Percentiles rank a stretch among this genome's conserved stretches.
phyloP scores from a whole-genome alignment of 2,113 vertebrate genomes.

The Mola mola region DNA sequence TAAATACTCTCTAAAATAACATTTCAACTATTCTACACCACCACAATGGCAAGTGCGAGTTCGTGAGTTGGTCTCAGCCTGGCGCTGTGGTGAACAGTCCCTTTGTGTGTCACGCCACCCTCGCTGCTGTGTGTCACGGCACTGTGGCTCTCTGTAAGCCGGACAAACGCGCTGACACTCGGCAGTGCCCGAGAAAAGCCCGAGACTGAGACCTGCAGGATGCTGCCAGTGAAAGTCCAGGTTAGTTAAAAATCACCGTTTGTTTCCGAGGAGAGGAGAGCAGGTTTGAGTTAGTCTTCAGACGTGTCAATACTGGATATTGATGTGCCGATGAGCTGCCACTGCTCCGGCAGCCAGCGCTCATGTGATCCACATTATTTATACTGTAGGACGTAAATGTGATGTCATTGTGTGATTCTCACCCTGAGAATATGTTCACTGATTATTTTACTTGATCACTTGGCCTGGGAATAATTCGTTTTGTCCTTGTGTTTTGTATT shows the following conservation, averaged over 20 bases:
- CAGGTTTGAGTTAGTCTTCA: constrained; percentile 47
- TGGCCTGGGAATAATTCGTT: too few relatives aligned
- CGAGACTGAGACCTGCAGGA: constrained; percentile 25
- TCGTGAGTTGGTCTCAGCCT: too few relatives aligned
- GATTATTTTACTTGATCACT: too few relatives aligned
- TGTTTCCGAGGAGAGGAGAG: constrained; percentile 13
- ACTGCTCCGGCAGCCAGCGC: not conserved
- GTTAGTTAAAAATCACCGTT: constrained; percentile 39
- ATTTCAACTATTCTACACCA: too few relatives aligned
- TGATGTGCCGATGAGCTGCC: too few relatives aligned
- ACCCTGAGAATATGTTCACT: too few relatives aligned
- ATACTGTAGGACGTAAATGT: too few relatives aligned
- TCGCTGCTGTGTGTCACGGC: constrained; percentile 50
- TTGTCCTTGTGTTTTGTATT: too few relatives aligned
- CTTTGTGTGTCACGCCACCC: constrained; percentile 16
- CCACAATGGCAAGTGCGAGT: too few relatives aligned
- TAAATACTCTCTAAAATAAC: too few relatives aligned
- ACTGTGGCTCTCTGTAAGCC: constrained; percentile 56
- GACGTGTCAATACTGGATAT: not conserved
- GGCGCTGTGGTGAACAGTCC: too few relatives aligned
- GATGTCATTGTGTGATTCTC: too few relatives aligned
- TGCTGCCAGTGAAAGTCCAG: constrained; percentile 38
- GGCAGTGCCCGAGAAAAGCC: constrained; percentile 57
- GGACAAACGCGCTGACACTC: constrained; percentile 66
- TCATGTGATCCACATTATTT: not conserved